Evolutionary conservation across 23 tunicate genomes (phyloP), one percentile per base, ranked within the genome.

Genomic region (Clavelina lepadiformis): DNA sequence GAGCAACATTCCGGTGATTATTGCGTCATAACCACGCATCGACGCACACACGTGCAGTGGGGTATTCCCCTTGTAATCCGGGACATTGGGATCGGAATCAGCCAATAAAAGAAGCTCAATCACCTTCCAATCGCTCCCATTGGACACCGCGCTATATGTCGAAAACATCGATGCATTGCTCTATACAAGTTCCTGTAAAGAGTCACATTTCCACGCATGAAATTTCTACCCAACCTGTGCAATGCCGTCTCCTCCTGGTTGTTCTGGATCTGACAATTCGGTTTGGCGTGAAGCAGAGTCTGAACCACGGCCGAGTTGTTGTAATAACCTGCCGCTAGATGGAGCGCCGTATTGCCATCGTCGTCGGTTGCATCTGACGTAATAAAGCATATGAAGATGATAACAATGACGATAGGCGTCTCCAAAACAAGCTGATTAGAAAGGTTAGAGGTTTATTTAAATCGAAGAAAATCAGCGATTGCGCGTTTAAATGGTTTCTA

Each of bases 311-410:
- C 73, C 2, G 60, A 73, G 51, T 89, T 89, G 71, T 89, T 77
- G 29, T 66, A 78, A 69, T 66, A 81, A 28, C 76, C 79, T 29
- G 89, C 78, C 59, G 83, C 97, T 61, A 85, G 79, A 56, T 89
- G 97, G 24, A 89, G 63, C n/a, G 89, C 83, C 18, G 89, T 73
- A 75, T 89, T 79, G 24, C 97, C 97, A 1, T 71, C 78, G 31
- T 76, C 76, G 57, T 89, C 97, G 6, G 81, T 79, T 11, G 64
- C 76, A 57, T 89, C 97, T 89, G 76, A 27, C 57, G 20, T n/a
- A 58, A n/a, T n/a, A n/a, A n/a, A n/a, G n/a, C n/a, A n/a, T n/a
- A n/a, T n/a, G n/a, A n/a, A n/a, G n/a, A n/a, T n/a, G n/a, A n/a
- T n/a, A n/a, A n/a, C n/a, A n/a, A n/a, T n/a, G n/a, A n/a, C n/a